Percentiles rank a stretch among this genome's conserved stretches.
These are phyloP conservation scores for Drosophila albomicans DNA, from an alignment of 1,140 invertebrate genomes.

Conservation along the genomic window DNA sequence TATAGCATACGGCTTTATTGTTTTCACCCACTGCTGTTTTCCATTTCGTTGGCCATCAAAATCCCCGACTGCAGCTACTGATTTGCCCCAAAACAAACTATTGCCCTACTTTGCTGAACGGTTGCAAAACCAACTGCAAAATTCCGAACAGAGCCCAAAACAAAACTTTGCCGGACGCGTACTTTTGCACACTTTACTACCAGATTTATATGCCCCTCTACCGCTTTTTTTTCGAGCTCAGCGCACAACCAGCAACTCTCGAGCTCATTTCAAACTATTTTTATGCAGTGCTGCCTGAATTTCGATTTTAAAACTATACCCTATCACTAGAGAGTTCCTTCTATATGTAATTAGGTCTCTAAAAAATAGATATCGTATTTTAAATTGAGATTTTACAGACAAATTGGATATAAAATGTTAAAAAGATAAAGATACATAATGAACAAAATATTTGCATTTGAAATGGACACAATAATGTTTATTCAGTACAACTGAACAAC, in stretches of 20 bases:
- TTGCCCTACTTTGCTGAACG: slow-evolving; percentile 17
- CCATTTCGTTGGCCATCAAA: neutral
- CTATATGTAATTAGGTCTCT: neutral
- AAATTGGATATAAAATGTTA: too few relatives aligned
- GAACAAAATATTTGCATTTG: too few relatives aligned
- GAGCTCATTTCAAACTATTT: slow-evolving; percentile 32
- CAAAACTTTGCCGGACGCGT: slow-evolving; percentile 23
- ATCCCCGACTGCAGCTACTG: neutral
- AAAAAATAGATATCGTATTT: neutral
- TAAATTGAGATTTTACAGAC: too few relatives aligned
- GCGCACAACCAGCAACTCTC: slow-evolving; percentile 7
- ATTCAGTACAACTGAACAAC: too few relatives aligned
- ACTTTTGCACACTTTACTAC: slow-evolving; percentile 29
- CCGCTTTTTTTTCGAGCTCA: neutral
- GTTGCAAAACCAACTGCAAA: slow-evolving; percentile 2
- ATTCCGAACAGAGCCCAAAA: neutral
- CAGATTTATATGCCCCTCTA: neutral
- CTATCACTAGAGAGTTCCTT: neutral
- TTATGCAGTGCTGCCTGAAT: slow-evolving; percentile 6
- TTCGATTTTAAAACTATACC: slow-evolving; percentile 9
- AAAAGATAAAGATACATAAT: too few relatives aligned
- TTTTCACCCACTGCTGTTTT: neutral
- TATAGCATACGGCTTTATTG: slow-evolving; percentile 7
- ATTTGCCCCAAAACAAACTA: slow-evolving; percentile 20
- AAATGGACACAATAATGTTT: too few relatives aligned